Percentiles rank a stretch among this genome's conserved stretches.
These are phyloP conservation scores for Vespertilio murinus DNA, from an alignment of 2,797 vertebrate species.

Conservation along the genomic window DNA sequence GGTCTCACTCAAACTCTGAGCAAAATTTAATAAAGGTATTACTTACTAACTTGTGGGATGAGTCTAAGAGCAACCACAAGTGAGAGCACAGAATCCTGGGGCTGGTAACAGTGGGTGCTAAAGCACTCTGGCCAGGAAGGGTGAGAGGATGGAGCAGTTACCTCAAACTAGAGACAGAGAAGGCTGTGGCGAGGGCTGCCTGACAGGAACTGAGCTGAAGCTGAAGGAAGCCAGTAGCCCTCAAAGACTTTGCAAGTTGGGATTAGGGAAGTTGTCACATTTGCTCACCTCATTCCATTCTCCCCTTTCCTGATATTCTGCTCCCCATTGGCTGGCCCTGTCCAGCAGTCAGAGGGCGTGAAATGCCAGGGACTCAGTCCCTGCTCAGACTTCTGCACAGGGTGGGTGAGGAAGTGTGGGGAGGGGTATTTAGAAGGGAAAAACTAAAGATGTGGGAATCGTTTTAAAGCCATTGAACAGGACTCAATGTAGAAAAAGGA, in stretches of 20 bases:
- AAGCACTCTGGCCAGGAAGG: fast-evolving
- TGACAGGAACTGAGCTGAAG: background rate
- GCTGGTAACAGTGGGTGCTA: background rate
- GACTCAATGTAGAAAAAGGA: background rate
- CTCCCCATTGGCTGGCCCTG: background rate
- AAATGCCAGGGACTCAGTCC: fast-evolving
- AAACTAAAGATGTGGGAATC: background rate
- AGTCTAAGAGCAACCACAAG: background rate
- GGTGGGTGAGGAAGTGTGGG: background rate
- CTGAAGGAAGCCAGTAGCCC: background rate
- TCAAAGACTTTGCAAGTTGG: background rate
- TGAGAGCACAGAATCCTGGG: background rate
- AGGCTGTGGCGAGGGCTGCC: background rate
- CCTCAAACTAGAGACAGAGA: background rate
- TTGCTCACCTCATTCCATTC: background rate
- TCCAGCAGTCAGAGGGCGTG: background rate
- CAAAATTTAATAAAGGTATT: background rate
- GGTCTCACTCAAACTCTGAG: background rate
- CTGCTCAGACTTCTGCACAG: background rate
- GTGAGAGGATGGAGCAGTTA: background rate
- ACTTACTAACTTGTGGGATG: background rate
- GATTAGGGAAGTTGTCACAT: background rate
- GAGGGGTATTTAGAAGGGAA: background rate
- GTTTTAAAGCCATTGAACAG: background rate
- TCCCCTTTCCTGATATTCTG: background rate